Conservation (phyloP, 2,888 invertebrate genomes). For the Hypena proboscidalis region DNA sequence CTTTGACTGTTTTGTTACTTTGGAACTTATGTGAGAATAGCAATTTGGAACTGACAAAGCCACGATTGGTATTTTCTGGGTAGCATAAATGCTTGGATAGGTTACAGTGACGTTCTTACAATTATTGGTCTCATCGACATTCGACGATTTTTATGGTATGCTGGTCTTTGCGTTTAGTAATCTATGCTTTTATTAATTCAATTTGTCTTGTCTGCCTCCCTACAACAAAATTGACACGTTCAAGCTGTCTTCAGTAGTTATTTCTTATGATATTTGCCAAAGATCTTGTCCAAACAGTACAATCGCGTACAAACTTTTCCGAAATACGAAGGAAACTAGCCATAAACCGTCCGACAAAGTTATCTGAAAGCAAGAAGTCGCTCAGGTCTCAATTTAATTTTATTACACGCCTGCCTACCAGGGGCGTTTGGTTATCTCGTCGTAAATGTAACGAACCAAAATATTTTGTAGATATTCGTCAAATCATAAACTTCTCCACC, state of each 20-base stretch:
- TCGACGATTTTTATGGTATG: too few species aligned
- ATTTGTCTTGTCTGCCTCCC: too few species aligned
- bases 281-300: conserved; percentile 44
- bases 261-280: conserved; percentile 52
- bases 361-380: conserved; percentile 36
- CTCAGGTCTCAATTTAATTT: conserved; percentile 43
- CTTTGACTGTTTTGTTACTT: too few species aligned
- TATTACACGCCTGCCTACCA: conserved; percentile 41
- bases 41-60: too few species aligned
- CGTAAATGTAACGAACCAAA: conserved; percentile 47
- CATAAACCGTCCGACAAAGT: conserved; percentile 45
- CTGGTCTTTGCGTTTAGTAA: too few species aligned
- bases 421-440: conserved; percentile 40
- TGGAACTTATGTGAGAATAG: too few species aligned
- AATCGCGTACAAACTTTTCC: conserved; percentile 12
- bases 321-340: conserved; percentile 29
- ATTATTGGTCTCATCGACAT: too few species aligned
- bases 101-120: too few species aligned
- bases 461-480: conserved; percentile 55
- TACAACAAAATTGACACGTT: conserved; percentile 45
- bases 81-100: too few species aligned
- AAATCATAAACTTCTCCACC: conserved; percentile 61
- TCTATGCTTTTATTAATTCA: too few species aligned
- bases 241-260: conserved; percentile 43
- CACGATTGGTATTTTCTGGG: too few species aligned